Evolutionary conservation across 2,888 invertebrate species (phyloP).

Genomic region (Girardia tigrina): DNA sequence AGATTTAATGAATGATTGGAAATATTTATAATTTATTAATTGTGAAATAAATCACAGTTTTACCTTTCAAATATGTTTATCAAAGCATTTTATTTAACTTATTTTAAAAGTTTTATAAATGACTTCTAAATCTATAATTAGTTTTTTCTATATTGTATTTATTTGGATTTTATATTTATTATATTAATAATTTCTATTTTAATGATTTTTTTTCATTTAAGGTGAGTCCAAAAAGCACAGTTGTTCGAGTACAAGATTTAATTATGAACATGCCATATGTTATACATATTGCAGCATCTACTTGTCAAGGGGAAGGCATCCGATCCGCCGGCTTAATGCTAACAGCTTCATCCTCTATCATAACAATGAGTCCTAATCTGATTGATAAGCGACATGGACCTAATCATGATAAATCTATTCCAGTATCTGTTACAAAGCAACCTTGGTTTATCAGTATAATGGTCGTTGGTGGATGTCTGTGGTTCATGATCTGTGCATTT

Average conservation of each 20-base stretch:
- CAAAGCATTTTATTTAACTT: no score
- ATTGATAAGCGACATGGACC: background rate
- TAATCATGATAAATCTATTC: background rate
- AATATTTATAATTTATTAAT: no score
- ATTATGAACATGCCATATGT: constrained; percentile 23
- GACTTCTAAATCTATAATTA: no score
- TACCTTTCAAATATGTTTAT: no score
- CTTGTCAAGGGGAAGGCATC: constrained; percentile 35
- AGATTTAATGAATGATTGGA: no score
- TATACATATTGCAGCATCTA: constrained; percentile 33
- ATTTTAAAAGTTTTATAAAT: no score
- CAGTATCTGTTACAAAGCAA: constrained; percentile 26
- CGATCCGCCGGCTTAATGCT: constrained; percentile 24
- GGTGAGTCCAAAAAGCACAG: constrained; percentile 29
- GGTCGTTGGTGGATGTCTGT: constrained; percentile 15
- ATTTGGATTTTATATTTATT: no score
- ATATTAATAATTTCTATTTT: no score
- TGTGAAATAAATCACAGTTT: no score
- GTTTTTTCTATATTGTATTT: no score
- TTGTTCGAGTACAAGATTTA: constrained; percentile 25
- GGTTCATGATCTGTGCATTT: constrained; percentile 31
- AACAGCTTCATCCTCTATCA: background rate
- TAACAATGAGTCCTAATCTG: background rate
- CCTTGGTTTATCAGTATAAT: constrained; percentile 35
- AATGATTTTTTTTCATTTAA: background rate